Evolutionary conservation across 2,797 vertebrate genomes (phyloP), one percentile per base, ranked within the genome.

Genomic region (Helarctos malayanus): DNA sequence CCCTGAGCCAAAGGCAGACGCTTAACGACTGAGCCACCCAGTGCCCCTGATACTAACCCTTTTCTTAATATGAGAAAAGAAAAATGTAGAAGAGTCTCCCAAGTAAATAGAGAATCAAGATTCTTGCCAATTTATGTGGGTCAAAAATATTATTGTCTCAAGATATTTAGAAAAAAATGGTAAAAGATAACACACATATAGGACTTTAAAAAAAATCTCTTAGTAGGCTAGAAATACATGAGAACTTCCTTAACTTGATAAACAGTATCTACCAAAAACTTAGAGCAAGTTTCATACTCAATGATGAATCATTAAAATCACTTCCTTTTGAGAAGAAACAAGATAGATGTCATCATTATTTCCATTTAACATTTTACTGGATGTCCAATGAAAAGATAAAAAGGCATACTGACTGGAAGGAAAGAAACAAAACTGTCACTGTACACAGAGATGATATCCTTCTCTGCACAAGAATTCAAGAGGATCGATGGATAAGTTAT

Each of bases 161-260:
- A 91, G n/a, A 89, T 49, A 95, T 89, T 93, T 81, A 88, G 45
- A 63, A 80, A 96, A 93, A 75, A 35, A 12, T 87, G n/a, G 63
- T 93, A 84, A 96, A 84, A 82, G 78, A 84, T 87, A 59, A 71
- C 57, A 88, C 5, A 21, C 5, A 88, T 27, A 18, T 73, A 56
- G 38, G 45, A 32, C 61, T 73, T 95, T 32, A 4, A n/a, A 89
- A 69, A 45, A 87, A 61, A 5, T 69, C 10, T 65, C 19, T 90
- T 61, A 54, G 29, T 59, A 83, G 29, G 32, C 21, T 92, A 59
- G n/a, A 75, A 94, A 68, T 76, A 78, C 10, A 71, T 7, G 19
- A n/a, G 27, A n/a, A 85, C 29, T 69, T 94, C 27, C 63, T 96
- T 79, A 89, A 78, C 13, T 75, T 89, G 57, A 89, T 82, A 79